These are phyloP conservation scores for Drosophila neotestacea DNA, from an alignment of 2,888 invertebrate genomes.

Conservation along the genomic window DNA sequence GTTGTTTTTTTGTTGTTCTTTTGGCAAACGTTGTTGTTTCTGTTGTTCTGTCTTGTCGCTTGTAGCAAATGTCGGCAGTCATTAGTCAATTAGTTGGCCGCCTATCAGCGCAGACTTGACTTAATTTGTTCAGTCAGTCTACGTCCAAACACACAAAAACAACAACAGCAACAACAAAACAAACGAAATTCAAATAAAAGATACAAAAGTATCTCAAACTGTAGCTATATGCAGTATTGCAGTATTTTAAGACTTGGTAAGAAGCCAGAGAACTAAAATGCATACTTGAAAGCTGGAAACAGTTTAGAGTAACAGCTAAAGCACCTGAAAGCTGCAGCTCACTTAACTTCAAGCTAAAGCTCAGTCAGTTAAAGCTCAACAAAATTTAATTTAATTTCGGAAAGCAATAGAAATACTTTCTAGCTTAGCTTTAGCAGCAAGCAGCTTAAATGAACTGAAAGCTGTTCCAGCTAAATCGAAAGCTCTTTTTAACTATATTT, in stretches of 20 bases:
- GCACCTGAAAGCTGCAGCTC: not conserved
- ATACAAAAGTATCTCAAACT: slow-evolving; percentile 32
- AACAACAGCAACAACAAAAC: not conserved
- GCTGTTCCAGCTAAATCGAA: not conserved
- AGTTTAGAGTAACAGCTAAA: not conserved
- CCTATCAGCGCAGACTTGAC: slow-evolving; percentile 55
- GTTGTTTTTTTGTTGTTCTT: slow-evolving; percentile 10
- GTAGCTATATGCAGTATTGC: not conserved
- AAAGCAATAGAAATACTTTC: no score
- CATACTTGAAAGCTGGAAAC: not conserved
- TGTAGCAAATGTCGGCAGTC: slow-evolving; percentile 70
- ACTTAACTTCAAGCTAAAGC: not conserved
- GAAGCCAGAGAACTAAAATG: not conserved
- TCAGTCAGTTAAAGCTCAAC: not conserved
- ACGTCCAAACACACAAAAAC: not conserved
- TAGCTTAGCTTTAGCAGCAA: no score
- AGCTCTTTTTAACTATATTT: not conserved
- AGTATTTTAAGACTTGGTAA: slow-evolving; percentile 2
- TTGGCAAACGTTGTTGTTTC: slow-evolving; percentile 42
- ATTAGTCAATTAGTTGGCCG: slow-evolving; percentile 74
- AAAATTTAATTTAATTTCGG: no score
- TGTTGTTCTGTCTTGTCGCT: slow-evolving; percentile 39
- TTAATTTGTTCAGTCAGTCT: slow-evolving; percentile 49
- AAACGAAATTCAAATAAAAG: not conserved
- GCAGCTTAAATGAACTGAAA: not conserved